Percentiles rank a stretch among this genome's conserved stretches.
Conservation (phyloP, 2,113 vertebrate species). For the Aleadryas rufinucha region DNA sequence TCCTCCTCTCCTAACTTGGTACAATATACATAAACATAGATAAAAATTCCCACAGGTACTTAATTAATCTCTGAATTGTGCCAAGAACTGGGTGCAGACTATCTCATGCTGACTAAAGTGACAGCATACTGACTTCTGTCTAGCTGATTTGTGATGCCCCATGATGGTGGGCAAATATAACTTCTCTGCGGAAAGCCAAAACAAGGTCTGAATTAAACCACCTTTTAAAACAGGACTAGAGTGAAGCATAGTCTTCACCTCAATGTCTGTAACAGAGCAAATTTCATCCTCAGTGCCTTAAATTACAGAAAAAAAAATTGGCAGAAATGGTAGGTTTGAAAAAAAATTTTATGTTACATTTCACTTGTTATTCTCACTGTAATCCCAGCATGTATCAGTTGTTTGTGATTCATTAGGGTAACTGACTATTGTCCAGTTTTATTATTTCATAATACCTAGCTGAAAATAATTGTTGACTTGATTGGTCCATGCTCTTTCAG, state of each 20-base stretch:
- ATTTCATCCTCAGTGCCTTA: background rate
- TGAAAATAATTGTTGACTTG: background rate
- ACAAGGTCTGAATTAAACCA: background rate
- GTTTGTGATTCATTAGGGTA: background rate
- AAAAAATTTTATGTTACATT: background rate
- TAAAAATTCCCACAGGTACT: background rate
- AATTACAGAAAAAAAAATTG: background rate
- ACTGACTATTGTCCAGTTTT: background rate
- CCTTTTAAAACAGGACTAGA: background rate
- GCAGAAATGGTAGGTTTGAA: background rate
- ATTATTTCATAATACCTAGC: background rate
- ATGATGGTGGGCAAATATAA: background rate
- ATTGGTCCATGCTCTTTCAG: background rate
- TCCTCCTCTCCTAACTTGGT: background rate
- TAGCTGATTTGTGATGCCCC: background rate
- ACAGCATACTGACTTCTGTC: background rate
- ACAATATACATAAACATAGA: background rate
- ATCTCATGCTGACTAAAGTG: background rate
- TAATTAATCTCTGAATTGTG: background rate
- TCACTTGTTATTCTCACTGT: background rate
- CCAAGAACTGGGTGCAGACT: background rate
- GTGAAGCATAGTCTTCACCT: background rate
- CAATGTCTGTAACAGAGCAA: background rate
- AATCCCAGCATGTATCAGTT: background rate
- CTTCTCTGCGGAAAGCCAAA: background rate